These are phyloP conservation scores for Rhipidura dahli DNA, from an alignment of 2,113 vertebrate genomes.

Conservation along the genomic window DNA sequence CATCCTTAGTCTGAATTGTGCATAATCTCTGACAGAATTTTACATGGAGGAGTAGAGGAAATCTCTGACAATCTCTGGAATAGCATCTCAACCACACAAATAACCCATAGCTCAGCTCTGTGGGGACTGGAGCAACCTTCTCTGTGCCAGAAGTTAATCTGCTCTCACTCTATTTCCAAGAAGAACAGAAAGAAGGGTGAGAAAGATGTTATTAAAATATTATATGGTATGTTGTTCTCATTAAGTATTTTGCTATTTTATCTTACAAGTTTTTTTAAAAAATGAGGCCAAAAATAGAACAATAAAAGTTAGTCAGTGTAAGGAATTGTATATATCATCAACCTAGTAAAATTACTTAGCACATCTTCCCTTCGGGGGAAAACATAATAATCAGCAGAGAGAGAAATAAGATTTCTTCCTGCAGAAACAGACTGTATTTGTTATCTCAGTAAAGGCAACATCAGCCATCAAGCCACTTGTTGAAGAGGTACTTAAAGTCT, in stretches of 20 bases:
- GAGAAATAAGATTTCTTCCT: neutral
- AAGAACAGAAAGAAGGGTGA: neutral
- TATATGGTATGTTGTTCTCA: neutral
- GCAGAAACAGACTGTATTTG: neutral
- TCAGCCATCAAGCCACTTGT: neutral
- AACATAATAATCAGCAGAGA: neutral
- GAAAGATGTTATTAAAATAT: neutral
- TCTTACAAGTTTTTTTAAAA: neutral
- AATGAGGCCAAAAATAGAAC: neutral
- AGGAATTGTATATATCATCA: neutral
- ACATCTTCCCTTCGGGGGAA: neutral
- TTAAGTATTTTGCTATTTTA: neutral
- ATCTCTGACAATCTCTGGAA: neutral
- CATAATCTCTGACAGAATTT: neutral
- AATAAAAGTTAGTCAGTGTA: neutral
- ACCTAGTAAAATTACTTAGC: neutral
- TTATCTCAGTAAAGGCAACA: neutral
- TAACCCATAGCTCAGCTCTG: neutral
- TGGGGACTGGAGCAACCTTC: neutral
- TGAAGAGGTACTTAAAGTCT: neutral
- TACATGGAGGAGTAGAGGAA: neutral
- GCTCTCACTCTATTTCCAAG: neutral
- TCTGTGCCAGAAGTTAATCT: neutral
- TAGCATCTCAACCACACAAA: fast-evolving
- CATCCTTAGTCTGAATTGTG: neutral